phyloP scores from a whole-genome alignment of 2,888 invertebrate genomes.

The Lagria hirta region DNA sequence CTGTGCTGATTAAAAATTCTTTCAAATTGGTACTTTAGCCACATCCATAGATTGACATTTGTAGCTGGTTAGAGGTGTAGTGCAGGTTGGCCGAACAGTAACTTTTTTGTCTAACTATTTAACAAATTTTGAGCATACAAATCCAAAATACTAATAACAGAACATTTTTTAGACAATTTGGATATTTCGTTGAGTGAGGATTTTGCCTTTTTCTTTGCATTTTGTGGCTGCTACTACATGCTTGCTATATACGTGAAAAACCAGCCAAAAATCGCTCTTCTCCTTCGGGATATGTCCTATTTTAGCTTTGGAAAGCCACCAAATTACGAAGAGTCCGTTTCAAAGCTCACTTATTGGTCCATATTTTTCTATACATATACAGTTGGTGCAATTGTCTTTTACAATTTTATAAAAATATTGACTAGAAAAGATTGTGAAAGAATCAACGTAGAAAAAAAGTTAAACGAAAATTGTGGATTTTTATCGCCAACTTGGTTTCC shows the following conservation, averaged over 20 bases:
- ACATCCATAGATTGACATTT: too few relatives aligned
- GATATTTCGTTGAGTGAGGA: slow-evolving; percentile 9
- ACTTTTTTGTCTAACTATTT: too few relatives aligned
- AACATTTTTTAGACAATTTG: slow-evolving; percentile 4
- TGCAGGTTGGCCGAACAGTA: too few relatives aligned
- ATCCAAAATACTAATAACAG: neutral
- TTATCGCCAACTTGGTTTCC: slow-evolving; percentile 12
- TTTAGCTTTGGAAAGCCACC: slow-evolving; percentile 17
- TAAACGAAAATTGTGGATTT: slow-evolving; percentile 13
- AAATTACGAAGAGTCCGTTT: slow-evolving; percentile 4
- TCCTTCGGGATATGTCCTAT: slow-evolving; percentile 13
- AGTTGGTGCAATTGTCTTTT: neutral
- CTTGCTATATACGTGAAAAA: slow-evolving; percentile 6
- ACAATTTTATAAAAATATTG: slow-evolving; percentile 4
- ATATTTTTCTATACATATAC: slow-evolving; percentile 2
- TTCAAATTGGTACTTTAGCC: too few relatives aligned
- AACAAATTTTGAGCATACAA: too few relatives aligned
- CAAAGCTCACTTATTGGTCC: slow-evolving; percentile 2
- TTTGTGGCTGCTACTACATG: slow-evolving; percentile 10
- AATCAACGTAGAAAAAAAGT: slow-evolving; percentile 1
- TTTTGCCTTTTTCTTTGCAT: slow-evolving; percentile 3
- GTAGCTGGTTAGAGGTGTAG: too few relatives aligned
- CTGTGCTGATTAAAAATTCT: too few relatives aligned
- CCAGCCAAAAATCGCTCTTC: slow-evolving; percentile 6
- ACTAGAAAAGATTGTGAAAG: slow-evolving; percentile 2